Base-by-base conservation (phyloP, 2,797 vertebrate genomes). In the Helostoma temminkii region DNA sequence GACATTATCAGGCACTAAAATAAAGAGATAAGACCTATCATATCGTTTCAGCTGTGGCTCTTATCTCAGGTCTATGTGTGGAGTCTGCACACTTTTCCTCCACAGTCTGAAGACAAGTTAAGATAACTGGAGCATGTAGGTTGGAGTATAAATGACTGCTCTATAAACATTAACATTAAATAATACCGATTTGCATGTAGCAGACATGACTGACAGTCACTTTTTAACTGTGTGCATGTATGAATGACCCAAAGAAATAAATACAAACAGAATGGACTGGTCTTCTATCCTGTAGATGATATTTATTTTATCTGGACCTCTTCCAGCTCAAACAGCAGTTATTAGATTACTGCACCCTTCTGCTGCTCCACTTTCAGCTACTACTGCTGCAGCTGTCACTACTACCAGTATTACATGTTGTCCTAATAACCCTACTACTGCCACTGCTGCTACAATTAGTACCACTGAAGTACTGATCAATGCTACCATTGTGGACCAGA, bases 381-480 rank as follows among this genome's bases (percentile, higher is more conserved):
- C 68, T 57, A 32, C 56, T 42, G 53, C 58, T 46, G 25, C 58
- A 76, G 67, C 68, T 71, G 72, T 45, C 58, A 42, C 26, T 41
- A 47, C 7, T 4, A 39, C 19, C 12, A 43, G 36, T 34, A 16
- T 16, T 22, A 37, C 21, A 19, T 19, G 26, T 14, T 76, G 53
- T 71, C 66, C 59, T 63, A 42, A 59, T 63, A 61, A 25, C 43
- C 41, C 12, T 60, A 71, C 62, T 58, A 54, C 30, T 32, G 9
- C 43, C 56, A 25, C 30, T 37, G 19, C 54, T 36, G 47, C 50
- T 47, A 41, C 42, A 36, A 37, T 45, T 39, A 60, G 41, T 54
- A 7, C 28, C 28, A 46, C 41, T 54, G 21, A 39, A 25, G 9
- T 39, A 12, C 10, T 41, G 24, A 57, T 62, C 47, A 36, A 30